These are phyloP conservation scores for Bombus pascuorum DNA, from an alignment of 1,140 invertebrate species.

Conservation along the genomic window DNA sequence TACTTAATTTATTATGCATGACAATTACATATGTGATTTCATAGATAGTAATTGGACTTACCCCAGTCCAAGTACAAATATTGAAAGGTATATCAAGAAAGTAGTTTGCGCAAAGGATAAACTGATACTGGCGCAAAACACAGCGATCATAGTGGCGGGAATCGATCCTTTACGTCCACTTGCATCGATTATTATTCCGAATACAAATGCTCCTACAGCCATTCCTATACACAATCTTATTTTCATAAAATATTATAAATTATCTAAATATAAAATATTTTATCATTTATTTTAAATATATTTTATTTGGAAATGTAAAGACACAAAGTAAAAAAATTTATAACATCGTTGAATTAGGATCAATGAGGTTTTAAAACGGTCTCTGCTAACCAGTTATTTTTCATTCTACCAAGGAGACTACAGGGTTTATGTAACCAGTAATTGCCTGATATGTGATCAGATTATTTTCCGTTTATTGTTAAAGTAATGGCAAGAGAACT, in stretches of 20 bases:
- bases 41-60: constrained; percentile 28
- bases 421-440: background rate
- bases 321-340: background rate
- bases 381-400: background rate
- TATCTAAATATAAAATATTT: background rate
- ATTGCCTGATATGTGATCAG: background rate
- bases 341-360: background rate
- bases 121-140: constrained; percentile 64
- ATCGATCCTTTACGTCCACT: constrained; percentile 65
- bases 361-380: background rate
- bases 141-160: constrained; percentile 55
- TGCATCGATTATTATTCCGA: constrained; percentile 66
- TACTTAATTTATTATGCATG: background rate
- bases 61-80: constrained; percentile 68
- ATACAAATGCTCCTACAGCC: constrained; percentile 66
- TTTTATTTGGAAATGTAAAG: background rate
- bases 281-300: background rate
- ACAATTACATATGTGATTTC: background rate
- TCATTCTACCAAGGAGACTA: background rate
- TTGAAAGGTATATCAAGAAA: constrained; percentile 61
- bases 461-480: background rate
- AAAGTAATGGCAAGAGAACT: background rate
- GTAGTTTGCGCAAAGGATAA: constrained; percentile 66
- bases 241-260: background rate
- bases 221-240: constrained; percentile 62